Percentiles rank a stretch among this genome's conserved stretches.
Conservation (phyloP, 2,113 vertebrate species). For the Mesocricetus auratus region DNA sequence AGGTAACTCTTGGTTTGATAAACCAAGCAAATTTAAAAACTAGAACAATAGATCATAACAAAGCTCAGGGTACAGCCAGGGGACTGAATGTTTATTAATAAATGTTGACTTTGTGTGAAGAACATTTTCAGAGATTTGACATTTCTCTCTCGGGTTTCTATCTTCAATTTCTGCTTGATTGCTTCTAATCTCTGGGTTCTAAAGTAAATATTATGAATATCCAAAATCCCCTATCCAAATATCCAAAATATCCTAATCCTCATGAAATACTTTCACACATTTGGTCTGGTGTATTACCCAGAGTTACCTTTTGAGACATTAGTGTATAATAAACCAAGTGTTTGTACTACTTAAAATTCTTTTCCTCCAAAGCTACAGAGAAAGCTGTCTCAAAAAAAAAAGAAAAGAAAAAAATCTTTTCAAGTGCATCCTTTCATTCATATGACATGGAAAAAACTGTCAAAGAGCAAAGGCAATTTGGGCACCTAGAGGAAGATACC, state of each 20-base stretch:
- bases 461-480: background rate
- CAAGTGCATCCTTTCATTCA: background rate
- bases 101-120: background rate
- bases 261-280: conserved; percentile 24
- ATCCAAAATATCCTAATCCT: conserved; percentile 29
- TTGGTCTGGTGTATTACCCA: background rate
- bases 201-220: conserved; percentile 53
- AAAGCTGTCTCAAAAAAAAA: too few species aligned
- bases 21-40: conserved; percentile 37
- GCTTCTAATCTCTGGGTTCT: conserved; percentile 60
- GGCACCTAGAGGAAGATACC: background rate
- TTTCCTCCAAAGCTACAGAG: background rate
- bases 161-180: conserved; percentile 64
- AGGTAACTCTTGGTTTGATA: conserved; percentile 8
- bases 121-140: conserved; percentile 58
- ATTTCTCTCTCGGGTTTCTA: conserved; percentile 37
- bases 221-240: background rate
- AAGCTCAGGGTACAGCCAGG: background rate
- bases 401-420: background rate
- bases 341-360: background rate
- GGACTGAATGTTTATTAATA: conserved; percentile 31
- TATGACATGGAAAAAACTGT: background rate
- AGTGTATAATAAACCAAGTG: background rate
- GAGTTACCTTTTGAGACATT: background rate
- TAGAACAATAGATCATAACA: conserved; percentile 24